These are phyloP conservation scores for Geotrupes spiniger DNA, from an alignment of 2,888 invertebrate species.

Conservation along the genomic window DNA sequence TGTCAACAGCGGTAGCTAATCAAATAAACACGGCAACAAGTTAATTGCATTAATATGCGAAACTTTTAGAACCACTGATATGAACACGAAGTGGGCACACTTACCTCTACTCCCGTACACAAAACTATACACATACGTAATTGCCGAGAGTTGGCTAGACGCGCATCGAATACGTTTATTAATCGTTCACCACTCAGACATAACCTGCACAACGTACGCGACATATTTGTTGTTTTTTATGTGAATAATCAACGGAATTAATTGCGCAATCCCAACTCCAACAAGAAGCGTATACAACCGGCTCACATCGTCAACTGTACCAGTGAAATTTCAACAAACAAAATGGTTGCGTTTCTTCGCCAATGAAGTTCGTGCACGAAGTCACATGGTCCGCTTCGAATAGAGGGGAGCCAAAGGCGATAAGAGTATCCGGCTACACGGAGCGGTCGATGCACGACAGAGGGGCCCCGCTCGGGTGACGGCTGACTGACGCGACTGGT, in stretches of 20 bases:
- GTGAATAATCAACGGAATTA: background rate
- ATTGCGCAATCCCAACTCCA: conserved; percentile 1
- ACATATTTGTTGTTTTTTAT: background rate
- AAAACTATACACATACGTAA: conserved; percentile 22
- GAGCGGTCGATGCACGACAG: conserved; percentile 4
- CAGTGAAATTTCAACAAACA: conserved; percentile 23
- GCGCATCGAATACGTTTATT: conserved; percentile 19
- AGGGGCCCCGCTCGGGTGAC: conserved; percentile 4
- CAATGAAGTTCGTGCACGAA: conserved; percentile 17
- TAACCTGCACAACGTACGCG: conserved; percentile 30
- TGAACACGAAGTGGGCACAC: conserved; percentile 10
- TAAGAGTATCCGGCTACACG: conserved; percentile 5
- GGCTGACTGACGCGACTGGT: conserved; percentile 1
- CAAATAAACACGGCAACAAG: conserved; percentile 4
- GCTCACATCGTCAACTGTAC: conserved; percentile 15
- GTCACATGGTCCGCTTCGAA: conserved; percentile 16
- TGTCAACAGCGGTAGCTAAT: no score
- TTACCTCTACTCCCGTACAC: conserved; percentile 26
- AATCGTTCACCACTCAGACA: conserved; percentile 32
- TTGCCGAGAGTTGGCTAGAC: conserved; percentile 19
- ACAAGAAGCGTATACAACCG: conserved; percentile 4
- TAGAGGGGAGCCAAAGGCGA: conserved; percentile 11
- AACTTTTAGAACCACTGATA: conserved; percentile 3
- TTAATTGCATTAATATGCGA: background rate
- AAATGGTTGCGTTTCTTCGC: conserved; percentile 22